Conservation (phyloP, 2,113 vertebrate species). For the Scolopax mira region DNA sequence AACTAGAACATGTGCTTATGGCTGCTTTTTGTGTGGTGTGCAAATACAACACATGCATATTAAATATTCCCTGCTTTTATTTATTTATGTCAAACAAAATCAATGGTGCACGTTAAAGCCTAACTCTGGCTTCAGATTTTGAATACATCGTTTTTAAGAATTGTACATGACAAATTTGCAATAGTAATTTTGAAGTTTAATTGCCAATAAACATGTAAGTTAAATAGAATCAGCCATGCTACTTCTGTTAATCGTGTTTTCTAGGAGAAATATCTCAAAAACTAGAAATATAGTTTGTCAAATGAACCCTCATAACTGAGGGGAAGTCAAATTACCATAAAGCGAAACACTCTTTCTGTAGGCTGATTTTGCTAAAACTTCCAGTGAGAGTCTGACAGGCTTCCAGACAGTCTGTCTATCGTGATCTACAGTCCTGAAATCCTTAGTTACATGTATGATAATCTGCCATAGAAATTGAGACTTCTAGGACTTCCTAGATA, state of each 20-base stretch:
- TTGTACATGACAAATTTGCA: background rate
- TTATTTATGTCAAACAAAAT: conserved; percentile 7
- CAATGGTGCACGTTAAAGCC: background rate
- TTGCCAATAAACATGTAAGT: background rate
- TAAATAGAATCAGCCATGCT: background rate
- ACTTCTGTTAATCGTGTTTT: background rate
- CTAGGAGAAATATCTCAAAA: background rate
- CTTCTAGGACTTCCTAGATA: background rate
- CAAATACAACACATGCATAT: background rate
- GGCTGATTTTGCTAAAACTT: background rate
- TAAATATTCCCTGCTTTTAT: background rate
- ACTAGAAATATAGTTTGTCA: background rate
- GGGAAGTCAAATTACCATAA: background rate
- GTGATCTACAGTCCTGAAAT: background rate
- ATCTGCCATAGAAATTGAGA: background rate
- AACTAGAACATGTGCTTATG: conserved; percentile 13
- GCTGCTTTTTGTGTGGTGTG: background rate
- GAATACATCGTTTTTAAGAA: background rate
- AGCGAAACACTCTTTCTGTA: background rate
- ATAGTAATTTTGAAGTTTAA: background rate
- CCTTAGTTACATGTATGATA: background rate
- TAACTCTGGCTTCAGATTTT: background rate
- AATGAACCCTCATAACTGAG: background rate
- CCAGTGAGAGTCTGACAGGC: background rate
- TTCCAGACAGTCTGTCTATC: background rate